Conservation (phyloP, 53 echinoderm and acorn worm genomes). For the Luidia sarsii region DNA sequence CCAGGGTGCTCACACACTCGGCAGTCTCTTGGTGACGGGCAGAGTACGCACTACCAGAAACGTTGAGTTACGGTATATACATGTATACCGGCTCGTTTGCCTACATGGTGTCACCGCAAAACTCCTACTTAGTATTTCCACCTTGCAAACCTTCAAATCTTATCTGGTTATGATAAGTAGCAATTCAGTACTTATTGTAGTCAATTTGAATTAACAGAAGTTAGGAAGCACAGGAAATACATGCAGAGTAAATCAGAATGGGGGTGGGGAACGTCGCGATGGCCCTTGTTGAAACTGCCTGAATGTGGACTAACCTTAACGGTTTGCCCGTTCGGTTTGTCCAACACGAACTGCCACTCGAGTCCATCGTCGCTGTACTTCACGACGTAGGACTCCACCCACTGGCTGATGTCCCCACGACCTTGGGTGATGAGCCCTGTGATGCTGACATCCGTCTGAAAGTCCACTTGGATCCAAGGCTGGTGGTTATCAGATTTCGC, state of each 20-base stretch:
- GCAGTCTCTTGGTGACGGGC: too few relatives aligned
- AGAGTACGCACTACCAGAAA: too few relatives aligned
- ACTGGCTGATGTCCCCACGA: slow-evolving; percentile 51
- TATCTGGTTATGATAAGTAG: not conserved
- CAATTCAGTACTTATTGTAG: not conserved
- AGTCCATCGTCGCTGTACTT: slow-evolving; percentile 23
- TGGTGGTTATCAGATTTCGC: not conserved
- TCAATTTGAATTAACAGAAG: not conserved
- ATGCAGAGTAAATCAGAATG: not conserved
- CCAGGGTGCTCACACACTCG: too few relatives aligned
- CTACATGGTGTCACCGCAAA: too few relatives aligned
- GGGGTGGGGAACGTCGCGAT: not conserved
- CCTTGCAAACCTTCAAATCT: too few relatives aligned
- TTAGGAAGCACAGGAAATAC: not conserved
- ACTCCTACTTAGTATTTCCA: too few relatives aligned
- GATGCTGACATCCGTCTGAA: slow-evolving; percentile 4
- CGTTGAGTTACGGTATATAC: too few relatives aligned
- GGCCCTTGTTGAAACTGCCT: too few relatives aligned
- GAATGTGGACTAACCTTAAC: too few relatives aligned
- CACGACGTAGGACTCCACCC: slow-evolving; percentile 27
- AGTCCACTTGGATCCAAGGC: slow-evolving; percentile 41
- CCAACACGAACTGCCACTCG: not conserved
- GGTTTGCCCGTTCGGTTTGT: not conserved
- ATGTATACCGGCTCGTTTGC: too few relatives aligned
- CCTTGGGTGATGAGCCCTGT: too few relatives aligned